These are phyloP conservation scores for Hypolimnas misippus DNA, from an alignment of 2,888 invertebrate species.

Conservation along the genomic window DNA sequence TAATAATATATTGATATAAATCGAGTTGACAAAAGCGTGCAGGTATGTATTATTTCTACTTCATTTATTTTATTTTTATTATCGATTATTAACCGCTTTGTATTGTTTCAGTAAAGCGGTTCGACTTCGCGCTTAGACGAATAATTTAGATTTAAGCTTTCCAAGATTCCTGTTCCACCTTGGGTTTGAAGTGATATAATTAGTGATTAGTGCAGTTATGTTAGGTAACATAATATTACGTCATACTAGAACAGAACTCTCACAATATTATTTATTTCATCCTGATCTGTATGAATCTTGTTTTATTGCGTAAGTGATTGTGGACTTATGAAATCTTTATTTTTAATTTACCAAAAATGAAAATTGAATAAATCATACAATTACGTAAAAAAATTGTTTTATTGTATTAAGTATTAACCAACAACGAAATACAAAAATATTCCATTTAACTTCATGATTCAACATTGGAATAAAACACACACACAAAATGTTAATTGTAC, in stretches of 20 bases:
- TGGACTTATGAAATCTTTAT: slow-evolving; percentile 79
- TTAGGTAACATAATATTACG: slow-evolving; percentile 74
- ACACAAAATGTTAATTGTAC: slow-evolving; percentile 28
- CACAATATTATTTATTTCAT: slow-evolving; percentile 82
- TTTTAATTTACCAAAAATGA: slow-evolving; percentile 83
- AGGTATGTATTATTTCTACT: slow-evolving; percentile 58
- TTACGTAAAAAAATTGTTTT: slow-evolving; percentile 57
- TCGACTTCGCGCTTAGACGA: slow-evolving; percentile 70
- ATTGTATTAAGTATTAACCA: slow-evolving; percentile 42
- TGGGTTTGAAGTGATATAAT: slow-evolving; percentile 82
- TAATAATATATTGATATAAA: slow-evolving; percentile 55
- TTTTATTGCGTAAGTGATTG: slow-evolving; percentile 78
- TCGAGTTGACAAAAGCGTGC: slow-evolving; percentile 61
- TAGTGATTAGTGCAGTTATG: slow-evolving; percentile 77
- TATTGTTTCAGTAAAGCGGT: slow-evolving; percentile 70
- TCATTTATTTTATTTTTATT: slow-evolving; percentile 43
- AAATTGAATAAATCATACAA: slow-evolving; percentile 78
- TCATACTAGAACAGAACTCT: slow-evolving; percentile 74
- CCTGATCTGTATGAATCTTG: slow-evolving; percentile 82
- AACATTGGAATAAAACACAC: slow-evolving; percentile 34
- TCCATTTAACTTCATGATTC: slow-evolving; percentile 28
- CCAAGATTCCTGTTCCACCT: slow-evolving; percentile 80
- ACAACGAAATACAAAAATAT: slow-evolving; percentile 37
- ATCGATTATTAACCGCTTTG: slow-evolving; percentile 45
- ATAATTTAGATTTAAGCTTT: slow-evolving; percentile 78